Conservation (phyloP, 2,888 invertebrate genomes). For the Eupeodes latifasciatus region DNA sequence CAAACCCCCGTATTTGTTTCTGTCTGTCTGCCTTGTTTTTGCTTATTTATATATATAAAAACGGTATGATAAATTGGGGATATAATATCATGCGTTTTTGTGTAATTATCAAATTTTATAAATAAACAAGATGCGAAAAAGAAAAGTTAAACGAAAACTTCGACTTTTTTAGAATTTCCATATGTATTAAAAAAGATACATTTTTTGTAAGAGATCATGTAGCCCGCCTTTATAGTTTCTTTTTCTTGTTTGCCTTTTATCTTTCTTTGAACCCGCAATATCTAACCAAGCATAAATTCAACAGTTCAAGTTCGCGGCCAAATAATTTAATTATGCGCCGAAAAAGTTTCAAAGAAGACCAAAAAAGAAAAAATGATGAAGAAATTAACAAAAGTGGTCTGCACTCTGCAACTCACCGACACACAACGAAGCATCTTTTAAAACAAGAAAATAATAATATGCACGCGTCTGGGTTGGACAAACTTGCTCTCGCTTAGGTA, state of each 20-base stretch:
- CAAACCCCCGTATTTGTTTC: not conserved
- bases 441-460: constrained; percentile 33
- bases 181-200: not conserved
- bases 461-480: not conserved
- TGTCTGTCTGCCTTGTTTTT: not conserved
- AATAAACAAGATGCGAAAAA: constrained; percentile 7
- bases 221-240: constrained; percentile 13
- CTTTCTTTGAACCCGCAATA: constrained; percentile 7
- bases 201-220: constrained; percentile 6
- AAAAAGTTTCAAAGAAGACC: constrained; percentile 31
- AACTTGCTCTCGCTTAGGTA: not conserved
- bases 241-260: not conserved
- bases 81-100: constrained; percentile 6
- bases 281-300: constrained; percentile 36
- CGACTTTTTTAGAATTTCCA: not conserved
- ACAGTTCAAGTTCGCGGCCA: constrained; percentile 62
- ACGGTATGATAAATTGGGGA: constrained; percentile 42
- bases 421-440: constrained; percentile 28
- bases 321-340: constrained; percentile 30
- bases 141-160: not conserved
- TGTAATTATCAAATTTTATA: constrained; percentile 49
- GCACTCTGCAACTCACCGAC: not conserved
- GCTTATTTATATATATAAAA: not conserved
- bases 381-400: constrained; percentile 17
- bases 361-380: not conserved